A percentile compares a stretch with the other conserved stretches of the same genome.
Conservation (phyloP, 2,797 vertebrate genomes). For the Aselliscus stoliczkanus region DNA sequence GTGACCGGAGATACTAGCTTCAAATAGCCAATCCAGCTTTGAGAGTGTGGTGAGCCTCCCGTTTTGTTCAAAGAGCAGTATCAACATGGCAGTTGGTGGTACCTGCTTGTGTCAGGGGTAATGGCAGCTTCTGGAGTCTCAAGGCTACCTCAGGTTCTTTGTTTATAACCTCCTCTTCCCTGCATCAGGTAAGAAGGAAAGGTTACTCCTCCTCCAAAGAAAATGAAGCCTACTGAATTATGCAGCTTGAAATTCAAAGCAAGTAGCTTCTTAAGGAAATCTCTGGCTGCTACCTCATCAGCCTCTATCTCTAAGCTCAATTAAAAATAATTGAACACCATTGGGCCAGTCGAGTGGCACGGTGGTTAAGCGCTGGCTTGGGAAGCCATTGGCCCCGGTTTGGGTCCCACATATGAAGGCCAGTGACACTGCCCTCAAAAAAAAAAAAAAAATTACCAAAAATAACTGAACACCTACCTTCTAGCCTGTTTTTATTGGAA, state of each 20-base stretch:
- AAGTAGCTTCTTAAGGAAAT: not conserved
- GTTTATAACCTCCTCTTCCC: not conserved
- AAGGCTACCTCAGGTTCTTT: not conserved
- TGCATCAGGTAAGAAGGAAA: not conserved
- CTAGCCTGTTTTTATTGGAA: not conserved
- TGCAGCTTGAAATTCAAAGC: not conserved
- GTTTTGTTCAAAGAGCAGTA: not conserved
- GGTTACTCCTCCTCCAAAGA: not conserved
- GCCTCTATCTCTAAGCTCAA: not conserved
- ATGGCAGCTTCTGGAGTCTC: not conserved
- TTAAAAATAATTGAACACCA: not conserved
- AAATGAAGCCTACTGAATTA: not conserved
- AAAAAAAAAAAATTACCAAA: no score
- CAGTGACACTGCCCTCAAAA: no score
- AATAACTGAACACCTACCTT: not conserved
- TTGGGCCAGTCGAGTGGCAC: no score
- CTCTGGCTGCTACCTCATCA: not conserved
- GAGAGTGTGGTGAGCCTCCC: not conserved
- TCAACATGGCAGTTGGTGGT: not conserved
- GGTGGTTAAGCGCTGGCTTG: no score
- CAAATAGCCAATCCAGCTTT: not conserved
- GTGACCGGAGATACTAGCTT: no score
- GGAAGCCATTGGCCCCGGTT: no score
- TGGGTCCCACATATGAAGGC: no score
- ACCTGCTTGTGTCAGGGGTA: not conserved